Evolutionary conservation across 37 sponge, comb jelly and placozoan species (phyloP).

Genomic region (Hormiphora californensis): DNA sequence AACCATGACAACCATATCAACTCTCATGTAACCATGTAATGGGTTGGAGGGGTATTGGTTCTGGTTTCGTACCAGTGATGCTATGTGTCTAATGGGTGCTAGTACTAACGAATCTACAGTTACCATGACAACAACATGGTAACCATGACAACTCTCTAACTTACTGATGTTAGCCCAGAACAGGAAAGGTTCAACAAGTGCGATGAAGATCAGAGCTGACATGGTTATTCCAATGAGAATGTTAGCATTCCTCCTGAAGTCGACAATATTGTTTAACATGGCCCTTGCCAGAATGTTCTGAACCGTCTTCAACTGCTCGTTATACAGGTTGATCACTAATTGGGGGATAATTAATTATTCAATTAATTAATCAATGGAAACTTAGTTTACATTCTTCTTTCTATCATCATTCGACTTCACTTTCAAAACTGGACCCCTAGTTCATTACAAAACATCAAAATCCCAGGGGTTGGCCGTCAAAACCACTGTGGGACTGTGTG

Average conservation of each 20-base stretch:
- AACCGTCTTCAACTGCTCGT: neutral
- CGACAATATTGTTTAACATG: neutral
- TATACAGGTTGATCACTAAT: neutral
- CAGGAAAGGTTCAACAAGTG: constrained; percentile 17
- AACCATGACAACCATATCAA: too few species aligned
- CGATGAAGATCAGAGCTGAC: constrained; percentile 4
- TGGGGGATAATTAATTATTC: neutral
- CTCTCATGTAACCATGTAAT: too few species aligned
- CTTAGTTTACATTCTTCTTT: too few species aligned
- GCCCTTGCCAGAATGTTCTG: constrained; percentile 13
- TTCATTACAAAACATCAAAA: too few species aligned
- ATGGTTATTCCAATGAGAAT: neutral
- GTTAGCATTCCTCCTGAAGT: neutral
- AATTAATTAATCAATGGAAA: neutral
- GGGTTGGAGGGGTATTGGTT: too few species aligned
- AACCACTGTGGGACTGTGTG: too few species aligned
- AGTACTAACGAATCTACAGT: too few species aligned
- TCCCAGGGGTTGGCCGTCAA: too few species aligned
- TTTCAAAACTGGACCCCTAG: too few species aligned
- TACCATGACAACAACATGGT: neutral
- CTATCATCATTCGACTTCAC: too few species aligned
- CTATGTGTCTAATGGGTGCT: too few species aligned
- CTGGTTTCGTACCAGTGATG: too few species aligned
- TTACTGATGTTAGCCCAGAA: constrained; percentile 19
- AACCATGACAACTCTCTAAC: neutral